Base-by-base conservation (phyloP, 1,140 invertebrate genomes). In the Dendroctonus ponderosae region DNA sequence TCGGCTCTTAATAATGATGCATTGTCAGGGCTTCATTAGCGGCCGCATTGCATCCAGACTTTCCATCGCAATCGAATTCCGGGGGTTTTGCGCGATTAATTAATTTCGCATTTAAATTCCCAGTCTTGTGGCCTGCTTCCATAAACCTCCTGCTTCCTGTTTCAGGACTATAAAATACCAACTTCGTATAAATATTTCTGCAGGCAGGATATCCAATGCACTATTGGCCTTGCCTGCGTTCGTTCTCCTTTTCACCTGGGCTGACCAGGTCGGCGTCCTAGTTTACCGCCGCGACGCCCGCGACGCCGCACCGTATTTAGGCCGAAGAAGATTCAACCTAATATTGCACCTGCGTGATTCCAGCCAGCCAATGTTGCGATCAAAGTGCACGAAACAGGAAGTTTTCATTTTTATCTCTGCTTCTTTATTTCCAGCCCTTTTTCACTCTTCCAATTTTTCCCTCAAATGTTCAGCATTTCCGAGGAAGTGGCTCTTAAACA, bases 161-260 rank as follows among this genome's bases (percentile, higher is more conserved):
- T 54, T 37, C 12, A 15, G 46, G 44, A 46, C 26, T 39, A 60
- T 39, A 48, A 60, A 60, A 46, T n/a, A 49, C 15, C 57, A 60
- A 48, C 43, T 37, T 15, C 43, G 48, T 51, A 62, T 62, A 62
- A 62, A 62, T 52, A 62, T 51, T 62, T 51, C 48, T 48, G 40
- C 37, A 40, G 52, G 15, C 49, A 42, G 59, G 38, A 63, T 63
- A 54, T 63, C 61, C 61, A 53, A 63, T 65, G 62, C 62, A 65
- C 52, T 57, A 51, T 57, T 65, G 62, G 62, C 62, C 62, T 65
- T 65, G 62, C 53, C 52, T 65, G 53, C 39, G 62, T 65, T 65
- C 62, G 62, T 65, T 65, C 62, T 65, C 62, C 62, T 65, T 65
- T 65, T 65, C 62, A 65, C 62, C 62, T 65, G 62, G 37, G 52